Evolutionary conservation across 2,888 invertebrate species (phyloP), one percentile per base, ranked within the genome.

Genomic region (Apoda limacodes): DNA sequence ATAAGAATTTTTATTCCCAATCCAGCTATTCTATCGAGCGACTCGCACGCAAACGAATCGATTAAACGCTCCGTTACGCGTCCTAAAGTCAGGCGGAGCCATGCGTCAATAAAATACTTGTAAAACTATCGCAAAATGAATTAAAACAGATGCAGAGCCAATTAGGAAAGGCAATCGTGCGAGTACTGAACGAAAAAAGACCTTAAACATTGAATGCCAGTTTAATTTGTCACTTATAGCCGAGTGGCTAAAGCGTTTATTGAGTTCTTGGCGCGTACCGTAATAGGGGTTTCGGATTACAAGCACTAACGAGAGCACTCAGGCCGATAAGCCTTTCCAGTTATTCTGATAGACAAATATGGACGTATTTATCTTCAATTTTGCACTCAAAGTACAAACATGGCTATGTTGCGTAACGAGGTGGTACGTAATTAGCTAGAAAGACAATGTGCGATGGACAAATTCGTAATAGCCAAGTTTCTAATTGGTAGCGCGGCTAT

Each of bases 71-170:
- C 62, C 59, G 72, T 67, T 72, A 64, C 72, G 59, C 63, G 48
- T 36, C 46, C 55, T 54, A 46, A 60, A 67, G 61, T 65, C 70
- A 70, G 75, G 70, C 72, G 76, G 78, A 71, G 78, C 72, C 70
- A 69, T 70, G 67, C 68, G 66, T 75, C 78, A 74, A 70, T 78
- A 75, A 76, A 78, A 76, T 76, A 74, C 78, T 72, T 78, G 78
- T 78, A 75, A 75, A 80, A 76, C 78, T 78, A 78, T 78, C 72
- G 76, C 75, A 57, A 74, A 76, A 72, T 78, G 78, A 80, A 80
- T 80, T 76, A 71, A 76, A 76, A 72, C 78, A 75, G 69, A 78
- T 75, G 75, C 67, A 57, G 66, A 74, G 67, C 76, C 80, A 80
- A 80, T 80, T 80, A 80, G 80, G 75, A 66, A 56, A 68, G 65